Percentiles rank a stretch among this genome's conserved stretches.
Evolutionary conservation across 2,113 vertebrate genomes (phyloP).

Genomic region (Chamaea fasciata): DNA sequence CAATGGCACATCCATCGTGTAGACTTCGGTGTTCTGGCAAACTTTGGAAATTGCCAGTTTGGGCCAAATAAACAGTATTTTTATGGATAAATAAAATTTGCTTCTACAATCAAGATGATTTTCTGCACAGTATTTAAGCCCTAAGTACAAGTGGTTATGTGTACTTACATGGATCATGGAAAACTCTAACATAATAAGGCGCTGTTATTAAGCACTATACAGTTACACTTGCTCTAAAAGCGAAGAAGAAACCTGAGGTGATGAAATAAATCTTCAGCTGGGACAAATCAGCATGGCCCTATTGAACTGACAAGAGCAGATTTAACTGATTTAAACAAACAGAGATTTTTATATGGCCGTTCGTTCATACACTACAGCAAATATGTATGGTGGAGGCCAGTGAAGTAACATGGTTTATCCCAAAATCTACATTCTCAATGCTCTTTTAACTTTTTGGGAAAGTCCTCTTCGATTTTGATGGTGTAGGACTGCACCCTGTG

Average conservation of each 20-base stretch:
- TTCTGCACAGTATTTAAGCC: background rate
- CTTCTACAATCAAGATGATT: background rate
- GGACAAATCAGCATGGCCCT: background rate
- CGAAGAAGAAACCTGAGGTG: background rate
- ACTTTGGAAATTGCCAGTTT: background rate
- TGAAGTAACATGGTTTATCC: background rate
- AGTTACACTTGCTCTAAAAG: background rate
- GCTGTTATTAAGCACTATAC: background rate
- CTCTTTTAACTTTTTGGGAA: background rate
- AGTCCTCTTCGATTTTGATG: background rate
- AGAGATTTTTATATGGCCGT: background rate
- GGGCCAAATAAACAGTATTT: background rate
- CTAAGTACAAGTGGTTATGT: background rate
- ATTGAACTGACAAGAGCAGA: background rate
- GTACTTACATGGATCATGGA: constrained; percentile 13
- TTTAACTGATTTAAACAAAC: background rate
- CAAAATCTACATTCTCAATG: background rate
- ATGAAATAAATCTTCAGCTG: background rate
- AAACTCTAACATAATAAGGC: background rate
- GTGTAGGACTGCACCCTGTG: background rate
- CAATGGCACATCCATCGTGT: background rate
- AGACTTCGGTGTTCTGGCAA: background rate
- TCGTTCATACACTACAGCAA: background rate
- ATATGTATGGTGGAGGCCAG: background rate
- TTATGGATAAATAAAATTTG: background rate